Conservation (phyloP, 2,797 vertebrate species). For the Morelia viridis region DNA sequence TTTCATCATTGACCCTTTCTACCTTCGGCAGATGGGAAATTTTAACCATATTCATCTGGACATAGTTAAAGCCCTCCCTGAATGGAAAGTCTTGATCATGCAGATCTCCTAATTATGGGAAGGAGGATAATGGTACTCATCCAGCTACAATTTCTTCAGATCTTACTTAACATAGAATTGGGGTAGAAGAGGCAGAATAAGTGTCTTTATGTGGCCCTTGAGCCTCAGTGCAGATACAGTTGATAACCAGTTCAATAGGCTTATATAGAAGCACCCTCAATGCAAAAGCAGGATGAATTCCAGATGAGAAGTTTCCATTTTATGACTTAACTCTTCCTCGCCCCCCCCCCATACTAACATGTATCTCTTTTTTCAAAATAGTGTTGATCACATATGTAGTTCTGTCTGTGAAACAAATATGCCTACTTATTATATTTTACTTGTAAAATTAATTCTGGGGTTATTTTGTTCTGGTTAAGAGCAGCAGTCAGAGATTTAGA, state of each 20-base stretch:
- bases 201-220: neutral
- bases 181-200: neutral
- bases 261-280: neutral
- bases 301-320: neutral
- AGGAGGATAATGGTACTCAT: neutral
- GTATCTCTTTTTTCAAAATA: neutral
- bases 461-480: neutral
- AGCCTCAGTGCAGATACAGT: neutral
- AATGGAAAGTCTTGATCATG: too few species aligned
- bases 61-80: neutral
- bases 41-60: neutral
- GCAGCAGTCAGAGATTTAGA: neutral
- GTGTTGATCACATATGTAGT: neutral
- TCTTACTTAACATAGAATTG: neutral
- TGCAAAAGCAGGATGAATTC: neutral
- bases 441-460: neutral
- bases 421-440: neutral
- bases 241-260: neutral
- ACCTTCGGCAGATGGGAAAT: neutral
- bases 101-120: neutral
- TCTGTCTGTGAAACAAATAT: neutral
- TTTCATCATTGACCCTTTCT: neutral
- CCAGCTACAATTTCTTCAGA: neutral
- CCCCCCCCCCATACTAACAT: neutral
- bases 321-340: neutral